Evolutionary conservation across 2,113 vertebrate genomes (phyloP).

Genomic region (Toxostoma redivivum): DNA sequence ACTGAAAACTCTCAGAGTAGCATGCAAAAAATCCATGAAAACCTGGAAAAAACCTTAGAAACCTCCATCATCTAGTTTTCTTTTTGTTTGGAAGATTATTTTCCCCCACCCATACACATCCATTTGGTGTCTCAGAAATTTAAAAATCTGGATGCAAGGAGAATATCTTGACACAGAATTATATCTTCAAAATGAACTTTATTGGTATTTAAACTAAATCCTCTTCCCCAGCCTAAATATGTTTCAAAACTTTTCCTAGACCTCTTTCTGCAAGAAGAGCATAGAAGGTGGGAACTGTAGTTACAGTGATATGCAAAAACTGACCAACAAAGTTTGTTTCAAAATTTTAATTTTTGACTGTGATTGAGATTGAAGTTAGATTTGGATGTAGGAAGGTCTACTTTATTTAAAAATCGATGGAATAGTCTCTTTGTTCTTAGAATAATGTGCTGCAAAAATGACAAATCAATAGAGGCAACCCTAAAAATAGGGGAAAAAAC

Average conservation of each 20-base stretch:
- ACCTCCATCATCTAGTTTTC: neutral
- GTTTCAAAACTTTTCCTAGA: neutral
- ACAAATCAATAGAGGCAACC: neutral
- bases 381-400: neutral
- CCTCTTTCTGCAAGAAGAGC: neutral
- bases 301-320: neutral
- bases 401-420: neutral
- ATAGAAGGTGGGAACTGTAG: neutral
- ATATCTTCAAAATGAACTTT: neutral
- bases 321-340: neutral
- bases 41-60: neutral
- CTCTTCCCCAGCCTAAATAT: neutral
- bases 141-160: neutral
- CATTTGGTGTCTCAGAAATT: neutral
- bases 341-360: neutral
- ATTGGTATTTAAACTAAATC: neutral
- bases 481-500: neutral
- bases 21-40: neutral
- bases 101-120: neutral
- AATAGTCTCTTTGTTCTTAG: neutral
- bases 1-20: neutral
- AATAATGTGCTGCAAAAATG: neutral
- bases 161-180: neutral
- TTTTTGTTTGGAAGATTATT: neutral
- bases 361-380: neutral